Percentiles rank a stretch among this genome's conserved stretches.
Evolutionary conservation across 2,113 vertebrate species (phyloP).

Genomic region (Vidua macroura): DNA sequence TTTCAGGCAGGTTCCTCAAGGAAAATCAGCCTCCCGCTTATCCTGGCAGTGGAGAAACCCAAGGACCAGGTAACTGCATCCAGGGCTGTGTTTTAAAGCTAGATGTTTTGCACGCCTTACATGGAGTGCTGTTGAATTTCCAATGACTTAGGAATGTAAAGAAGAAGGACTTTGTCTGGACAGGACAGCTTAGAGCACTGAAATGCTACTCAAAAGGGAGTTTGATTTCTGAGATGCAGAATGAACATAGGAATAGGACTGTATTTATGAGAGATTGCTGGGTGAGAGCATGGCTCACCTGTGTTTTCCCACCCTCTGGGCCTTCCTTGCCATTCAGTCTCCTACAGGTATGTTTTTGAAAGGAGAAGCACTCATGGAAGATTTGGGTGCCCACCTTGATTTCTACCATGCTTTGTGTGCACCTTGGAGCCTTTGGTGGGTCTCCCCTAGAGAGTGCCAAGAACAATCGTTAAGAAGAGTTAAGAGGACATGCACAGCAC

Average conservation of each 20-base stretch:
- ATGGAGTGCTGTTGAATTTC: not conserved
- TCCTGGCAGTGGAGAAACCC: not conserved
- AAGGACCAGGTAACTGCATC: not conserved
- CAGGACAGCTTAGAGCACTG: not conserved
- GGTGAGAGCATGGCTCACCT: not conserved
- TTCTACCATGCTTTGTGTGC: not conserved
- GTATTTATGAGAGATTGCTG: not conserved
- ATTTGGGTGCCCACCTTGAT: not conserved
- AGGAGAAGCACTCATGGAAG: not conserved
- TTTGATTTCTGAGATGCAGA: not conserved
- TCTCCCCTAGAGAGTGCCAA: not conserved
- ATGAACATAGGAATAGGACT: not conserved
- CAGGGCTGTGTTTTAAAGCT: not conserved
- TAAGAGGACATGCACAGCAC: not conserved
- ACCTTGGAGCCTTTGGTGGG: not conserved
- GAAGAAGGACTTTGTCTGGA: not conserved
- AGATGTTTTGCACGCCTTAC: not conserved
- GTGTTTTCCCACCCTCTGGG: not conserved
- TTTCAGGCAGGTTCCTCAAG: slow-evolving; percentile 3
- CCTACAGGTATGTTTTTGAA: not conserved
- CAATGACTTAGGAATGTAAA: not conserved
- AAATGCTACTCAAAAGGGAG: not conserved
- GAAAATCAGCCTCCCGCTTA: not conserved
- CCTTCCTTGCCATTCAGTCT: not conserved
- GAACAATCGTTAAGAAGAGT: not conserved